Percentiles rank a stretch among this genome's conserved stretches.
Evolutionary conservation across 2,113 vertebrate species (phyloP).

Genomic region (Oncorhynchus mykiss): DNA sequence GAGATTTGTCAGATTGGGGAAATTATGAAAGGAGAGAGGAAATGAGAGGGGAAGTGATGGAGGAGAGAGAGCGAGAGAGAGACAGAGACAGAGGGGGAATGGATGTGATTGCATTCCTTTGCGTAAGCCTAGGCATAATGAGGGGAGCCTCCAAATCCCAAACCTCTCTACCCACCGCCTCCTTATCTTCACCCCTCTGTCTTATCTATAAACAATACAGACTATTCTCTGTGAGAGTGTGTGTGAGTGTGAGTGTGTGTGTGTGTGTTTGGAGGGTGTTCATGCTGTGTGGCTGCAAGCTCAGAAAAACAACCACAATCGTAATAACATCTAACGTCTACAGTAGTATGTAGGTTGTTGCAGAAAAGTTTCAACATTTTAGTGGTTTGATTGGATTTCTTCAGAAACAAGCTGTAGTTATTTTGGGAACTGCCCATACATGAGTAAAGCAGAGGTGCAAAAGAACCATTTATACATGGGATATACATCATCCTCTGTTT

Average conservation of each 20-base stretch:
- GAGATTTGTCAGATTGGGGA: constrained; percentile 32
- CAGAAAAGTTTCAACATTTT: too few species aligned
- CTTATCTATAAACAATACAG: not conserved
- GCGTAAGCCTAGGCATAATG: constrained; percentile 5
- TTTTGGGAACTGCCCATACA: too few species aligned
- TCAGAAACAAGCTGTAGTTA: too few species aligned
- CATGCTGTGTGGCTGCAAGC: not conserved
- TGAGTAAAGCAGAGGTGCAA: too few species aligned
- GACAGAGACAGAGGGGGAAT: constrained; percentile 2
- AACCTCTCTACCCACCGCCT: not conserved
- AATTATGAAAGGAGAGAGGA: constrained; percentile 24
- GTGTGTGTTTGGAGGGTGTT: not conserved
- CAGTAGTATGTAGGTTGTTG: too few species aligned
- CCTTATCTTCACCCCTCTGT: not conserved
- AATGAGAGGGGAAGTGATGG: not conserved
- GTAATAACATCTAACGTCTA: too few species aligned
- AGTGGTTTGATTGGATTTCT: too few species aligned
- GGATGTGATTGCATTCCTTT: constrained; percentile 31
- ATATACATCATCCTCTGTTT: too few species aligned
- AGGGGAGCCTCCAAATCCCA: not conserved
- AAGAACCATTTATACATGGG: too few species aligned
- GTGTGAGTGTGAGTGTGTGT: not conserved
- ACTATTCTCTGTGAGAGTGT: not conserved
- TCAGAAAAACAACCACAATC: not conserved
- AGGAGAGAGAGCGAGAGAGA: not conserved